Base-by-base conservation (phyloP, 2,113 vertebrate genomes). In the Desmodus rotundus region DNA sequence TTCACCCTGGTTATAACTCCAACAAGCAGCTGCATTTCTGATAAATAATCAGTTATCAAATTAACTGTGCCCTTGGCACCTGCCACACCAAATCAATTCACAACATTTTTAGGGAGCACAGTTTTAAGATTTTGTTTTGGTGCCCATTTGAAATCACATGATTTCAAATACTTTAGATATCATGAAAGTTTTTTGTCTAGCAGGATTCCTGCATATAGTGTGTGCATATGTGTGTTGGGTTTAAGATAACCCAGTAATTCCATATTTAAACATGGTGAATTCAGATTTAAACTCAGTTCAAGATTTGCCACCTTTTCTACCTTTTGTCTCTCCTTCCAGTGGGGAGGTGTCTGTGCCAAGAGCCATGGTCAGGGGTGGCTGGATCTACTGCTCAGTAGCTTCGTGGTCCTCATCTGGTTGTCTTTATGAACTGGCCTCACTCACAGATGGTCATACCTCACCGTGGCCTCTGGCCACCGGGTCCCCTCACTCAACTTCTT, bases 21-120 rank as follows among this genome's bases (percentile, higher is more conserved):
- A 0, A 56, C 54, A 94, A 87, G 87, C 68, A 93, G 95, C 52
- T 92, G 68, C 70, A 73, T 96, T 85, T 90, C 80, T 94, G 88
- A 54, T 90, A 93, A 93, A 89, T 31, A 61, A 68, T 47, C 67
- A 70, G 36, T 94, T 92, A 82, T 90, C 58, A 94, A 63, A 56
- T 94, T 87, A 70, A 88, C 88, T 73, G 61, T 77, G 81, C 47
- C 45, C 76, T 81, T 86, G 58, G 20, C 81, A 97, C 76, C 58
- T 50, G 22, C 47, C 41, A 56, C 36, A 38, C 36, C 56, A 83
- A 83, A 84, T 82, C 36, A 74, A 41, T 61, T 78, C 38, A n/a
- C 43, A 85, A 92, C 24, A n/a, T 54, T 94, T 97, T 95, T 58
- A 88, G 56, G 83, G 17, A 92, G 26, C 47, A 78, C 20, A 6